A percentile compares a stretch with the other conserved stretches of the same genome.
phyloP scores from a whole-genome alignment of 2,888 invertebrate species.

The Euzetes globulus region DNA sequence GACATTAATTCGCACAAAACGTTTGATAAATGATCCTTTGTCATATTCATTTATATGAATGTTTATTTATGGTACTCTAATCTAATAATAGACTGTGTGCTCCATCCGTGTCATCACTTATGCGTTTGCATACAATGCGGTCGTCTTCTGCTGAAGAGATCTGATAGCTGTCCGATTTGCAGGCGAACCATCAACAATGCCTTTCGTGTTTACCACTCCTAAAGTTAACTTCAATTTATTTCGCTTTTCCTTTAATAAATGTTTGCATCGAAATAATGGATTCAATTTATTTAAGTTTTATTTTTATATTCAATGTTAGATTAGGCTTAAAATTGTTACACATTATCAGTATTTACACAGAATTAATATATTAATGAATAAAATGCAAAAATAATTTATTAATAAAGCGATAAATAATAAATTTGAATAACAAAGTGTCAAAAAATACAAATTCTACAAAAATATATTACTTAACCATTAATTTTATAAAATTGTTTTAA shows the following conservation, averaged over 20 bases:
- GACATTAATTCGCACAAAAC: too few relatives aligned
- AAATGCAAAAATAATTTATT: not conserved
- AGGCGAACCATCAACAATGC: constrained; percentile 49
- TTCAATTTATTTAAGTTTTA: too few relatives aligned
- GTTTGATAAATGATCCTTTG: too few relatives aligned
- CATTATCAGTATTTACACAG: not conserved
- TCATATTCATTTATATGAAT: not conserved
- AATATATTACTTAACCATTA: not conserved
- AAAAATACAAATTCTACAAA: not conserved
- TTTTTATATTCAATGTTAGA: not conserved
- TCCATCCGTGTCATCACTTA: constrained; percentile 51
- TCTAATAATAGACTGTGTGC: constrained; percentile 46
- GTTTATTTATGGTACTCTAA: not conserved
- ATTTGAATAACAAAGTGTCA: not conserved
- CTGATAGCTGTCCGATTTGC: constrained; percentile 51
- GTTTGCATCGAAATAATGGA: not conserved
- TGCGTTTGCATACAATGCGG: constrained; percentile 50
- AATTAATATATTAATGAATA: too few relatives aligned
- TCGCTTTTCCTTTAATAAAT: too few relatives aligned
- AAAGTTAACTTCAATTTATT: not conserved
- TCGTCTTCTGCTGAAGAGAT: constrained; percentile 47
- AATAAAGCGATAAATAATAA: not conserved
- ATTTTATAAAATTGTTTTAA: too few relatives aligned
- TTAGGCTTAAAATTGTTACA: not conserved
- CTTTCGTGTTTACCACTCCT: constrained; percentile 49